Conservation (phyloP, 2,888 invertebrate genomes). For the Epinotia demarniana region DNA sequence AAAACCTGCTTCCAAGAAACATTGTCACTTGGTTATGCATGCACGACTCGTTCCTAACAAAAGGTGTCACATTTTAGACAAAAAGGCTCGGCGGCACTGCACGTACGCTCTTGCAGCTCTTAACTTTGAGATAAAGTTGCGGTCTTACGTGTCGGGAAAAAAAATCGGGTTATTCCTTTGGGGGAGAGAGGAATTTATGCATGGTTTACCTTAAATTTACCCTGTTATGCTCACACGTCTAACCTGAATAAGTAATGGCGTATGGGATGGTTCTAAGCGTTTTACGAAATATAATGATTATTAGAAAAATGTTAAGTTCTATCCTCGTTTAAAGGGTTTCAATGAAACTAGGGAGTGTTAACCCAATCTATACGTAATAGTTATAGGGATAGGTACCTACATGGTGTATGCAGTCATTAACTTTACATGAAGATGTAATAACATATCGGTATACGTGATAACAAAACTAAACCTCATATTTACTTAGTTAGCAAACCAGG, state of each 20-base stretch:
- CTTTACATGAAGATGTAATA: too few relatives aligned
- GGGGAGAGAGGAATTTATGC: slow-evolving; percentile 33
- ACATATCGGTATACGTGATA: too few relatives aligned
- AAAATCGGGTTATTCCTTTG: slow-evolving; percentile 31
- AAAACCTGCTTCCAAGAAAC: slow-evolving; percentile 30
- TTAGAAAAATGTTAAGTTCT: not conserved
- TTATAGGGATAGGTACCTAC: too few relatives aligned
- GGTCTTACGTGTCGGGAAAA: slow-evolving; percentile 37
- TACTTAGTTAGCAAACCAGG: not conserved
- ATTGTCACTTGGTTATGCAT: slow-evolving; percentile 48
- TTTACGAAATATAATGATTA: not conserved
- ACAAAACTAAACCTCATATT: too few relatives aligned
- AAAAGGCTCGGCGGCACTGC: slow-evolving; percentile 50
- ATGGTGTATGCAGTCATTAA: too few relatives aligned
- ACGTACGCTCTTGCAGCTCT: slow-evolving; percentile 50
- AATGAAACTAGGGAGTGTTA: not conserved
- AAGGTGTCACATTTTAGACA: slow-evolving; percentile 54
- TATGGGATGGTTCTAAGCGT: not conserved
- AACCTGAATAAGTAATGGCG: slow-evolving; percentile 17
- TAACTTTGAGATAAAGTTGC: slow-evolving; percentile 41
- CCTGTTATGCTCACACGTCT: slow-evolving; percentile 8
- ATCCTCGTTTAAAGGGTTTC: not conserved
- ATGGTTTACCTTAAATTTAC: slow-evolving; percentile 27
- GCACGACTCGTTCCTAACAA: slow-evolving; percentile 49
- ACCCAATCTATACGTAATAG: too few relatives aligned